Base-by-base conservation (phyloP, 2,797 vertebrate species). In the Spinus pinus region DNA sequence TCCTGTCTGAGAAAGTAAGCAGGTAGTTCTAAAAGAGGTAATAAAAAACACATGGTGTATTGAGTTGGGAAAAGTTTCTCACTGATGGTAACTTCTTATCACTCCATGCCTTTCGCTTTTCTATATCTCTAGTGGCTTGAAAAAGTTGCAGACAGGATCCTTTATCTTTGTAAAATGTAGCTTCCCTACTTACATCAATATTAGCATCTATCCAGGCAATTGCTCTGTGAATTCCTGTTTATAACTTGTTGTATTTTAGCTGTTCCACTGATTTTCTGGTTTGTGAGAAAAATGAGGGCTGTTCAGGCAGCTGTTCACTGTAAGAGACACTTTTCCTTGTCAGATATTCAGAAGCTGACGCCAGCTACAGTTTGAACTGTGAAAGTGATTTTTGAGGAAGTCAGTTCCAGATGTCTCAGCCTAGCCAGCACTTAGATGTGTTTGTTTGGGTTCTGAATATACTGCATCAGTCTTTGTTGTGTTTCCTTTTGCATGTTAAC, bases 361-460 rank as follows among this genome's bases (percentile, higher is more conserved):
- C 91, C 87, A 97, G 54, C 42, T 75, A 71, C 2, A 15, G 28
- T 90, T 87, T 88, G 89, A 96, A 89, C 85, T 86, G 79, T 92
- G 84, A 92, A 95, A 93, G 44, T 62, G 74, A 80, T 79, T 85
- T 92, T 57, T 86, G 66, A 94, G 67, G 61, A 65, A 84, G 56
- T 1, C 15, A 88, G 90, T 91, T 95, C 72, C 81, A 95, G 82
- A 85, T 96, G 91, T 85, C 73, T 95, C 58, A 86, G 73, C 54
- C 69, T 75, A 93, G 89, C 69, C 81, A 95, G 75, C 44, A 65
- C 57, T 92, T 88, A 72, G 80, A 72, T 93, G 69, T 93, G 89
- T 93, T 95, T 95, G 93, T 92, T 93, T 96, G 75, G 84, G 75
- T 89, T 91, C 67, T 90, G 74, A 89, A 64, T 86, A 31, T 21